Conservation (phyloP, 1,140 invertebrate species). For the Scylla paramamosain region DNA sequence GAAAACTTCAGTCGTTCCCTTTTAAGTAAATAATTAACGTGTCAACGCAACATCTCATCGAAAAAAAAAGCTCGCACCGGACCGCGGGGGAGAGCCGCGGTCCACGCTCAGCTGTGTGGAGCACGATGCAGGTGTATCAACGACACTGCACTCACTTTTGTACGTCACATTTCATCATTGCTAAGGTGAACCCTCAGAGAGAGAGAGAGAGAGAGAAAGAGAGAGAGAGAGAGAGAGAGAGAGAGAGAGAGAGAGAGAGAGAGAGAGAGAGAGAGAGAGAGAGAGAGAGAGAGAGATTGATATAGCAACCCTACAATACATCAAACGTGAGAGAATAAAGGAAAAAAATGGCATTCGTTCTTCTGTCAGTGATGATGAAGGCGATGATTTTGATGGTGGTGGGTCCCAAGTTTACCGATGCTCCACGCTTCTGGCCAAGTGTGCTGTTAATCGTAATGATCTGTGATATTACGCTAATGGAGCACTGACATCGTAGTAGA, state of each 20-base stretch:
- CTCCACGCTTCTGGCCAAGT: neutral
- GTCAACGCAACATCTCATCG: neutral
- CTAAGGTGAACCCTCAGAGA: neutral
- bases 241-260: too few species aligned
- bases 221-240: neutral
- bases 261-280: neutral
- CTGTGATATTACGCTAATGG: neutral
- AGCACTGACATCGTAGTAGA: neutral
- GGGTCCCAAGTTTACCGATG: neutral
- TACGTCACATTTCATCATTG: neutral
- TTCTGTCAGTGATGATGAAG: too few species aligned
- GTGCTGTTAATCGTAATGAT: conserved; percentile 2
- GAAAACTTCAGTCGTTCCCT: neutral
- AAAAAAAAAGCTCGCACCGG: neutral
- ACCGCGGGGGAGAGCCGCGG: neutral
- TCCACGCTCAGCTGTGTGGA: neutral
- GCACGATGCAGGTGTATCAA: neutral
- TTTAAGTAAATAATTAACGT: neutral
- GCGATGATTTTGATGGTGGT: too few species aligned
- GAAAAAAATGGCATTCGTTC: too few species aligned
- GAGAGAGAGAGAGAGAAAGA: too few species aligned
- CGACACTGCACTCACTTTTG: neutral
- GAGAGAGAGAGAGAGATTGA: too few species aligned
- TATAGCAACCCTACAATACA: neutral
- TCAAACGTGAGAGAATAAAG: too few species aligned